Percentiles rank a stretch among this genome's conserved stretches.
phyloP scores from a whole-genome alignment of 2,888 invertebrate species.

The Mimumesa dahlbomi region DNA sequence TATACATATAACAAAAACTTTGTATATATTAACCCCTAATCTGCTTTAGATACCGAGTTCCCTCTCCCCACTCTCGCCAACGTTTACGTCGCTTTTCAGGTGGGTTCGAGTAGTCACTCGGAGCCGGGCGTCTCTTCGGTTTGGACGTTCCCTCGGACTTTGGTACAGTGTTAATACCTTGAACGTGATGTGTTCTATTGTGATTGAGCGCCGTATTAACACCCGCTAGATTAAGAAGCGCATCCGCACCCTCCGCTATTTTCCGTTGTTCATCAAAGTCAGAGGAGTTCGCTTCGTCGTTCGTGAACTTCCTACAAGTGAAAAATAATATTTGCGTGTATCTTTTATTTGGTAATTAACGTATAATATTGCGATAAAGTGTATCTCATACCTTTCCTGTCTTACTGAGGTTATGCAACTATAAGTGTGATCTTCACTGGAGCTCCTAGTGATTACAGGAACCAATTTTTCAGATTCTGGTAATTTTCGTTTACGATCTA shows the following conservation, averaged over 20 bases:
- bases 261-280: constrained; percentile 86
- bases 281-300: constrained; percentile 73
- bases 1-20: constrained; percentile 41
- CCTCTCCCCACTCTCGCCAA: constrained; percentile 78
- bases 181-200: constrained; percentile 57
- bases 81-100: constrained; percentile 74
- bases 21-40: constrained; percentile 74
- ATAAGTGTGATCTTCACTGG: constrained; percentile 97
- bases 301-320: constrained; percentile 64
- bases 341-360: too few species aligned
- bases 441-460: constrained; percentile 91
- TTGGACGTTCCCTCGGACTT: constrained; percentile 64
- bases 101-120: constrained; percentile 70
- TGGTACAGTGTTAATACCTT: constrained; percentile 48
- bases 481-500: constrained; percentile 76
- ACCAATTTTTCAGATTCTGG: constrained; percentile 76
- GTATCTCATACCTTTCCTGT: constrained; percentile 71
- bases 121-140: constrained; percentile 65
- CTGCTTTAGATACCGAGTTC: constrained; percentile 77
- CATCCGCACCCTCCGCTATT: constrained; percentile 90
- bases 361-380: background rate
- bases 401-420: constrained; percentile 81
- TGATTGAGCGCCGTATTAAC: constrained; percentile 79
- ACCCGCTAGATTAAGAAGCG: constrained; percentile 88
- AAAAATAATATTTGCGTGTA: too few species aligned